Base-by-base conservation (phyloP, 2,888 invertebrate genomes). In the Augochlorella aurata region DNA sequence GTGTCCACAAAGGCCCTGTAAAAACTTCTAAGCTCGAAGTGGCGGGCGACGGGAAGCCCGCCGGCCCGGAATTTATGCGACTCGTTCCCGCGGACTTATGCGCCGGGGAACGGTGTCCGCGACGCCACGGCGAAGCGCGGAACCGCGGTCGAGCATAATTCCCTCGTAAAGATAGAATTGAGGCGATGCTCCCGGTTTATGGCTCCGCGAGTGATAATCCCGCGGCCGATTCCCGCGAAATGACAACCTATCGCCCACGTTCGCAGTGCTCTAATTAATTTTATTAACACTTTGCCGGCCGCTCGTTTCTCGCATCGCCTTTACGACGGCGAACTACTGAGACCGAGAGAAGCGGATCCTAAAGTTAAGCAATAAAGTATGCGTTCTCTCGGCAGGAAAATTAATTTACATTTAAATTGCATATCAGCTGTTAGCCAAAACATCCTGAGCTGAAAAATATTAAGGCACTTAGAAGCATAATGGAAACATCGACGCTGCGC, bases 131-230 rank as follows among this genome's bases (percentile, higher is more conserved):
- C 50, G 10, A 82, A 82, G 82, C 85, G 80, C 75, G 71, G 49
- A 69, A 63, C 73, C 24, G 61, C 66, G 50, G 66, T 1, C 73
- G 47, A 61, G 87, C 77, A 88, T 88, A 87, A 88, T 88, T 85
- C 67, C 47, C 78, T 80, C 87, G 84, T 88, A 87, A 87, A 86
- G 77, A 84, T 78, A 72, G 78, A 70, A 63, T 71, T 24, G 47
- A 67, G 76, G 68, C 74, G 82, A 74, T 70, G 73, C 80, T 74
- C 73, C 49, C 71, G 85, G 49, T 78, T 87, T 80, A 83, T 75
- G 78, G 79, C 58, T 67, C 38, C 9, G 14, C 14, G 44, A 68
- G 72, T 78, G 86, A 80, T 81, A 74, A 82, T 85, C 81, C 77
- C 44, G 61, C 63, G 73, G 63, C 38, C 70, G 45, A 61, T 76